A percentile compares a stretch with the other conserved stretches of the same genome.
phyloP scores from a whole-genome alignment of 2,888 invertebrate species.

The Drosophila sordidula region DNA sequence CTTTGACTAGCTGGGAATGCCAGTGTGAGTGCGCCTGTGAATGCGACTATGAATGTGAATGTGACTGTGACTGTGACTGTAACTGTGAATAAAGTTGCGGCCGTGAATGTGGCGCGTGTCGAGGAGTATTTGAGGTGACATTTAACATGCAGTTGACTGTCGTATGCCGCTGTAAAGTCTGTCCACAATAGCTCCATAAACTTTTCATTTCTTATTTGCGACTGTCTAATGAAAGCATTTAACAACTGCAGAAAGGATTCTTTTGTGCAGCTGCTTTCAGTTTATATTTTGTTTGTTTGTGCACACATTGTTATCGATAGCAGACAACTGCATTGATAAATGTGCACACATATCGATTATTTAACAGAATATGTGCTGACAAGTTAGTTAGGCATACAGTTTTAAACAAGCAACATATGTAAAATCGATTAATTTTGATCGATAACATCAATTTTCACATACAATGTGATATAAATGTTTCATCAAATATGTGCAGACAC shows the following conservation, averaged over 20 bases:
- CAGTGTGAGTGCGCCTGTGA: conserved; percentile 25
- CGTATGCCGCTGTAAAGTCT: neutral
- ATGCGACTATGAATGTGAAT: conserved; percentile 16
- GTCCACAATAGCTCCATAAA: neutral
- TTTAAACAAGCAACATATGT: no score
- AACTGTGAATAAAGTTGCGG: conserved; percentile 11
- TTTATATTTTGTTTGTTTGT: neutral
- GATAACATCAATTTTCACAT: neutral
- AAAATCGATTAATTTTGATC: neutral
- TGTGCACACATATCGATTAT: no score
- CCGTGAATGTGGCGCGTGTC: conserved; percentile 22
- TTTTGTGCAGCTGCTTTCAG: neutral
- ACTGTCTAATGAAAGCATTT: no score
- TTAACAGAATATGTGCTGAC: no score
- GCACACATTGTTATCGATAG: neutral
- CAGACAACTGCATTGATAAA: neutral
- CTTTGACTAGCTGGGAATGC: conserved; percentile 53
- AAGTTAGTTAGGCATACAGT: no score
- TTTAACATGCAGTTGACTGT: neutral
- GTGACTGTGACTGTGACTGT: conserved; percentile 4
- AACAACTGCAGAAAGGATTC: neutral
- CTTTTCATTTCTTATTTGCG: conserved; percentile 1
- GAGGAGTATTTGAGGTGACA: conserved; percentile 9
- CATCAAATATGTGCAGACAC: no score
- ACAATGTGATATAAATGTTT: no score